Evolutionary conservation across 2,888 invertebrate species (phyloP).

Genomic region (Agapostemon virescens): DNA sequence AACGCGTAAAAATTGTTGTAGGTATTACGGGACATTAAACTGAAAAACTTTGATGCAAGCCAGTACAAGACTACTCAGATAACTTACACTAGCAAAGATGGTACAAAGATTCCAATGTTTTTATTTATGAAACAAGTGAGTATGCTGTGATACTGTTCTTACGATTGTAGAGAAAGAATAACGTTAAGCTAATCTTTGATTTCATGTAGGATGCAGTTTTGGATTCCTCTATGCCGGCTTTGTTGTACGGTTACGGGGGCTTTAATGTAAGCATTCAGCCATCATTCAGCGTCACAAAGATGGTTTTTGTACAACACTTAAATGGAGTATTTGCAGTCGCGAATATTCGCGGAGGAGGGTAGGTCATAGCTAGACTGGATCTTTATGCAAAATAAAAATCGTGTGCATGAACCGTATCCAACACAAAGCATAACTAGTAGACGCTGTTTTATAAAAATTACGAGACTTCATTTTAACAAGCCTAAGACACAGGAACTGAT

Average conservation of each 20-base stretch:
- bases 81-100: conserved; percentile 96
- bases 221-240: conserved; percentile 89
- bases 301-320: conserved; percentile 94
- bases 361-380: conserved; percentile 70
- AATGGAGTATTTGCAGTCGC: conserved; percentile 94
- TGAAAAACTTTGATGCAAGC: conserved; percentile 90
- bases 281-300: conserved; percentile 91
- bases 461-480: too few relatives aligned
- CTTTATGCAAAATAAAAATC: background rate
- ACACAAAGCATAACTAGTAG: too few relatives aligned
- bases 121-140: conserved; percentile 90
- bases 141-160: conserved; percentile 19
- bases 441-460: too few relatives aligned
- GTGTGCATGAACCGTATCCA: too few relatives aligned
- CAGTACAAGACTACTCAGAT: conserved; percentile 93
- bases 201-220: conserved; percentile 83
- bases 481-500: too few relatives aligned
- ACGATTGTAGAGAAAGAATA: background rate
- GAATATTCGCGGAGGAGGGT: conserved; percentile 98
- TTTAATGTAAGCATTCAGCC: conserved; percentile 97
- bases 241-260: conserved; percentile 98
- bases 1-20: conserved; percentile 75
- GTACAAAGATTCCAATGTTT: conserved; percentile 97
- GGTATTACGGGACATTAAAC: conserved; percentile 92
- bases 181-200: background rate